These are phyloP conservation scores for Antrozous pallidus DNA, from an alignment of 2,797 vertebrate species.

Conservation along the genomic window DNA sequence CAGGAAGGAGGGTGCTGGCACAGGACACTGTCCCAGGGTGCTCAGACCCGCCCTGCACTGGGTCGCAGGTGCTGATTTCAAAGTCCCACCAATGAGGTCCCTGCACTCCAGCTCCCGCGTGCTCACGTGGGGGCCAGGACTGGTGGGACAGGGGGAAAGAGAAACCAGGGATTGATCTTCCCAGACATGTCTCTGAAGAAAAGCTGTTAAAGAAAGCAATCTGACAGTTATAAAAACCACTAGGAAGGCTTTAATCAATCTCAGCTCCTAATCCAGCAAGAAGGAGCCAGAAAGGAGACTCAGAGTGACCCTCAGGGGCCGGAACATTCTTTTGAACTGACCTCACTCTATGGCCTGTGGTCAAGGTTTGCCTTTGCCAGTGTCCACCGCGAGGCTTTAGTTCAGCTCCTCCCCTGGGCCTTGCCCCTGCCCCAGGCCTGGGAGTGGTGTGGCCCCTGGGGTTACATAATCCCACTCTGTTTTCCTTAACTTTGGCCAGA, in stretches of 20 bases:
- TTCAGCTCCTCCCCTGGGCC: too few relatives aligned
- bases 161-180: neutral
- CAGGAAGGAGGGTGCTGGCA: neutral
- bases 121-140: neutral
- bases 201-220: neutral
- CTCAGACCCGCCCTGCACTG: neutral
- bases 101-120: fast-evolving
- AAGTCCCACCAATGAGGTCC: fast-evolving
- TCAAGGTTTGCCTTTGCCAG: too few relatives aligned
- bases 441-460: too few relatives aligned
- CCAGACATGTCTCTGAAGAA: neutral
- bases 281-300: neutral
- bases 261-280: neutral
- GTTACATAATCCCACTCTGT: neutral
- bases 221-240: neutral
- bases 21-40: fast-evolving
- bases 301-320: too few relatives aligned
- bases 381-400: fast-evolving
- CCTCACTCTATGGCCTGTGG: neutral
- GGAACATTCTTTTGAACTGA: neutral
- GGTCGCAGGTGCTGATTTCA: neutral
- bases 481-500: neutral
- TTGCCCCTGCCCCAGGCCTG: neutral
- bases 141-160: neutral
- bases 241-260: neutral